phyloP scores from a whole-genome alignment of 1,140 invertebrate species.

The Sitobion miscanthi region DNA sequence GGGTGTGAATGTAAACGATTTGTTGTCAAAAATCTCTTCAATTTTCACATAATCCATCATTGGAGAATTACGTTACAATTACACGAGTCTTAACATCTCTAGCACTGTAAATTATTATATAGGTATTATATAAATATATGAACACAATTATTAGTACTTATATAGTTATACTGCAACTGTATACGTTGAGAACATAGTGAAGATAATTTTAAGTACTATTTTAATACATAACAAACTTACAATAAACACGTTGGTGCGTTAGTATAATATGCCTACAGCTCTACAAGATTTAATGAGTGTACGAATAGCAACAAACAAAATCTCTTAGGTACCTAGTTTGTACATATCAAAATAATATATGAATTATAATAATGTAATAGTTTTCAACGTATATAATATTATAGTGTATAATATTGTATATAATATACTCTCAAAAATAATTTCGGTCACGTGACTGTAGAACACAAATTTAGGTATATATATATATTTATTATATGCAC shows the following conservation, averaged over 20 bases:
- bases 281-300: background rate
- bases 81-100: background rate
- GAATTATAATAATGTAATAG: background rate
- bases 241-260: background rate
- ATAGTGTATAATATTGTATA: too few species aligned
- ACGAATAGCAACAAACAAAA: background rate
- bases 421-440: background rate
- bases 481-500: background rate
- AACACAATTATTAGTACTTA: background rate
- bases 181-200: background rate
- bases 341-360: background rate
- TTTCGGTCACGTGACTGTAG: background rate
- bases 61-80: constrained; percentile 40
- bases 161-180: background rate
- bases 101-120: constrained; percentile 24
- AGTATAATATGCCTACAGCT: background rate
- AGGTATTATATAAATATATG: constrained; percentile 5
- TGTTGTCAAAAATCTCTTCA: constrained; percentile 39
- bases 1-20: constrained; percentile 52
- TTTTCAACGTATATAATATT: background rate
- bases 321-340: background rate
- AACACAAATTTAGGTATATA: background rate
- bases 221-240: background rate
- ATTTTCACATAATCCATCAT: constrained; percentile 47
- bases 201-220: background rate